These are phyloP conservation scores for Caranx ignobilis DNA, from an alignment of 2,113 vertebrate species.

Conservation along the genomic window DNA sequence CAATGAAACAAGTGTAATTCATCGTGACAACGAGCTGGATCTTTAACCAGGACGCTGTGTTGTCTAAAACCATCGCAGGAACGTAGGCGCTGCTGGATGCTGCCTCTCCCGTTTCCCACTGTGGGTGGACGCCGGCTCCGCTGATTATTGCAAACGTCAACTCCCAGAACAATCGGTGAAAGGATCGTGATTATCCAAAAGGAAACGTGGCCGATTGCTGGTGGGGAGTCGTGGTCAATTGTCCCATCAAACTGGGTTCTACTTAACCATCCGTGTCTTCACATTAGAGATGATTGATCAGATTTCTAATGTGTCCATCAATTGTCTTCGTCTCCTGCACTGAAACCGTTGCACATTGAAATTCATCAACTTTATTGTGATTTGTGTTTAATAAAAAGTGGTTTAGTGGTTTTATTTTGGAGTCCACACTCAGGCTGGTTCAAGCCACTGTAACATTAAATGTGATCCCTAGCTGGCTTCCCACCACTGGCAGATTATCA, in stretches of 20 bases:
- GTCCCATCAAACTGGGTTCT: too few relatives aligned
- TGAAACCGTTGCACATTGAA: too few relatives aligned
- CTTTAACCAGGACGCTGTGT: constrained; percentile 22
- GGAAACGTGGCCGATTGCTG: constrained; percentile 4
- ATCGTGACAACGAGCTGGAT: constrained; percentile 38
- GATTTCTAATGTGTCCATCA: too few relatives aligned
- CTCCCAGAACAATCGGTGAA: constrained; percentile 41
- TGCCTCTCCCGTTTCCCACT: constrained; percentile 40
- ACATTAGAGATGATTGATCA: not conserved
- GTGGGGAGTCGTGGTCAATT: too few relatives aligned
- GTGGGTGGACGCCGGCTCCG: constrained; percentile 61
- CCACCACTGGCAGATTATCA: too few relatives aligned
- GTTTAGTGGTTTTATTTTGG: too few relatives aligned
- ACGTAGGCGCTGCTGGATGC: constrained; percentile 59
- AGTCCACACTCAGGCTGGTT: too few relatives aligned
- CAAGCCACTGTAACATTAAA: too few relatives aligned
- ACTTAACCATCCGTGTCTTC: not conserved
- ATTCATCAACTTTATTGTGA: too few relatives aligned
- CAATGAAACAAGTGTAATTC: constrained; percentile 47
- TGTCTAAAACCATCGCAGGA: constrained; percentile 20
- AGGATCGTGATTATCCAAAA: constrained; percentile 14
- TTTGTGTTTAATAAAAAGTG: too few relatives aligned
- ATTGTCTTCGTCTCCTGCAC: too few relatives aligned
- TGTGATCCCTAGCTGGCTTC: too few relatives aligned
- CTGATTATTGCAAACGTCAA: constrained; percentile 68